Percentiles rank a stretch among this genome's conserved stretches.
phyloP scores from a whole-genome alignment of 2,888 invertebrate species.

The Drosophila meridionalis region DNA sequence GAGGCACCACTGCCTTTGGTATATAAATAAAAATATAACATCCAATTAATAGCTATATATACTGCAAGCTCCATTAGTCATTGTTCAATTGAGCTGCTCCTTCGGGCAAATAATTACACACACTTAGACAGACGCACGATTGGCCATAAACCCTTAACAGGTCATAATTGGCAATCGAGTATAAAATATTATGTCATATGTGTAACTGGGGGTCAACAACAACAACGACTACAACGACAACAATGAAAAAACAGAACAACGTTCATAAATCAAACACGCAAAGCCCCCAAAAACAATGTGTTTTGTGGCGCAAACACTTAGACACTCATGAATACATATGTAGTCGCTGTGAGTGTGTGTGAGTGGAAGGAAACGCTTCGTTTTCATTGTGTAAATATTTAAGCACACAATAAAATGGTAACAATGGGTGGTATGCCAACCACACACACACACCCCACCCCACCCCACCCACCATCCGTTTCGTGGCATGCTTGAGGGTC shows the following conservation, averaged over 20 bases:
- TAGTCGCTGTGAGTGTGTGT: conserved; percentile 6
- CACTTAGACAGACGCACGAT: conserved; percentile 26
- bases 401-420: conserved; percentile 75
- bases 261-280: conserved; percentile 66
- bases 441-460: conserved; percentile 23
- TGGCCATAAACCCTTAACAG: conserved; percentile 65
- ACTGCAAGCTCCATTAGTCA: conserved; percentile 23
- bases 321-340: conserved; percentile 38
- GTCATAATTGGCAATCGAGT: conserved; percentile 75
- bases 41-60: conserved; percentile 40
- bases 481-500: conserved; percentile 7
- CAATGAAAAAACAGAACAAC: conserved; percentile 36
- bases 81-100: conserved; percentile 46
- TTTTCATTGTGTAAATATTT: conserved; percentile 77
- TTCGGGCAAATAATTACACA: conserved; percentile 48
- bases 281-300: conserved; percentile 56
- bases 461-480: neutral
- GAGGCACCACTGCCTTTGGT: neutral
- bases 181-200: conserved; percentile 69
- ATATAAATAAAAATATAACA: conserved; percentile 6
- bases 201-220: conserved; percentile 46
- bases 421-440: conserved; percentile 48
- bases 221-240: conserved; percentile 41
- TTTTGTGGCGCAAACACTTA: conserved; percentile 32
- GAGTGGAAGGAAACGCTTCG: conserved; percentile 58